Evolutionary conservation across 2,888 invertebrate genomes (phyloP).

Genomic region (Torymus tubicola): DNA sequence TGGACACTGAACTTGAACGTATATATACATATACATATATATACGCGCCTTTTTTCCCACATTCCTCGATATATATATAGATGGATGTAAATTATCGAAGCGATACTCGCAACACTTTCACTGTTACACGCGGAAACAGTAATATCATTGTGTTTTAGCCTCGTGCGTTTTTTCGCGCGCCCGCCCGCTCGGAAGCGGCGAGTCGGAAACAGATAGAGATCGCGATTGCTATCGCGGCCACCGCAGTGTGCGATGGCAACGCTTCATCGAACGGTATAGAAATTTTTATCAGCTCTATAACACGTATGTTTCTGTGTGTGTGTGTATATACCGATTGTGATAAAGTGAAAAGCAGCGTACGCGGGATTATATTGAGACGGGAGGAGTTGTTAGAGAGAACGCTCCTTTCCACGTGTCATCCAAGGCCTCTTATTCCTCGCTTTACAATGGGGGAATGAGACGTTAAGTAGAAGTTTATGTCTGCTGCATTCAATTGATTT

Average conservation of each 20-base stretch:
- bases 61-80: not conserved
- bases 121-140: conserved; percentile 10
- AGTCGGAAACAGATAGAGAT: not conserved
- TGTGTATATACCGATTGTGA: too few species aligned
- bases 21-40: too few species aligned
- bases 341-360: too few species aligned
- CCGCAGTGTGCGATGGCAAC: not conserved
- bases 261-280: conserved; percentile 15
- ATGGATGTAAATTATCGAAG: conserved; percentile 7
- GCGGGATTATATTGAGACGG: too few species aligned
- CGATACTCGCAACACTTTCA: conserved; percentile 28
- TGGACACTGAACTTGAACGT: conserved; percentile 37
- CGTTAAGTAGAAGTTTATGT: too few species aligned
- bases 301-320: too few species aligned
- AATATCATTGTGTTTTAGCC: conserved; percentile 14
- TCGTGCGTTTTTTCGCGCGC: not conserved
- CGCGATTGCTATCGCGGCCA: conserved; percentile 1
- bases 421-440: not conserved
- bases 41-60: not conserved
- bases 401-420: too few species aligned
- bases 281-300: too few species aligned
- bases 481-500: too few species aligned
- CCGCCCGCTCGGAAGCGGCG: too few species aligned
- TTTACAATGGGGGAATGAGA: not conserved
- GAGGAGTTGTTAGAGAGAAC: too few species aligned